phyloP scores from a whole-genome alignment of 2,797 vertebrate genomes.

The Syndactyla subalaris region DNA sequence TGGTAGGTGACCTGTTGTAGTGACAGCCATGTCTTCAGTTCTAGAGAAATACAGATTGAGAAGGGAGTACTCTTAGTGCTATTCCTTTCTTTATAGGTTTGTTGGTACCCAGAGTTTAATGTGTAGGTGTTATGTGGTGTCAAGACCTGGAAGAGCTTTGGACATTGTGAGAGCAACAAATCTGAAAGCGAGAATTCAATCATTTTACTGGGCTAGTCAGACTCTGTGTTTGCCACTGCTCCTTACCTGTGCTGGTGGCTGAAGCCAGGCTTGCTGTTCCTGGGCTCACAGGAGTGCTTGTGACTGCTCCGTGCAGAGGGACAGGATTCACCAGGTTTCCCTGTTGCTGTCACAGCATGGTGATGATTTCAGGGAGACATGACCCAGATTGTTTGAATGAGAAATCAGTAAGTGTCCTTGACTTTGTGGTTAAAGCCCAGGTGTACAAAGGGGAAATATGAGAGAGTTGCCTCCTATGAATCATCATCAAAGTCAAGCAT shows the following conservation, averaged over 20 bases:
- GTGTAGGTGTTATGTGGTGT: rapidly evolving
- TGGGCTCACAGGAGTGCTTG: background rate
- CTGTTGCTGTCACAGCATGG: slow-evolving; percentile 10
- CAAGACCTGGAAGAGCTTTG: background rate
- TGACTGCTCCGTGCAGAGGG: background rate
- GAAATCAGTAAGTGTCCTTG: slow-evolving; percentile 49
- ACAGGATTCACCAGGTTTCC: background rate
- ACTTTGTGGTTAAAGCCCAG: slow-evolving; percentile 52
- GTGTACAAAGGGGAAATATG: slow-evolving; percentile 28
- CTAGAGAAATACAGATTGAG: background rate
- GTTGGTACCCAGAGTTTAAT: background rate
- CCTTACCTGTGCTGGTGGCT: background rate
- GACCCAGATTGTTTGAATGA: slow-evolving; percentile 48
- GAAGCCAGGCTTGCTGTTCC: background rate
- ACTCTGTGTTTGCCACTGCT: background rate
- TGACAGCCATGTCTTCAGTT: background rate
- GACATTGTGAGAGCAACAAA: background rate
- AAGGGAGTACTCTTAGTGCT: background rate
- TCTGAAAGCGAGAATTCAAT: background rate
- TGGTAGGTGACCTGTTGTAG: background rate
- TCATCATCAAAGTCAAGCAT: background rate
- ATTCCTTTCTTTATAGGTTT: background rate
- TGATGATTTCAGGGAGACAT: slow-evolving; percentile 26
- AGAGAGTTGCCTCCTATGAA: background rate
- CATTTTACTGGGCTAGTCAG: background rate